Base-by-base conservation (phyloP, 2,113 vertebrate genomes). In the Todiramphus saurophagus region DNA sequence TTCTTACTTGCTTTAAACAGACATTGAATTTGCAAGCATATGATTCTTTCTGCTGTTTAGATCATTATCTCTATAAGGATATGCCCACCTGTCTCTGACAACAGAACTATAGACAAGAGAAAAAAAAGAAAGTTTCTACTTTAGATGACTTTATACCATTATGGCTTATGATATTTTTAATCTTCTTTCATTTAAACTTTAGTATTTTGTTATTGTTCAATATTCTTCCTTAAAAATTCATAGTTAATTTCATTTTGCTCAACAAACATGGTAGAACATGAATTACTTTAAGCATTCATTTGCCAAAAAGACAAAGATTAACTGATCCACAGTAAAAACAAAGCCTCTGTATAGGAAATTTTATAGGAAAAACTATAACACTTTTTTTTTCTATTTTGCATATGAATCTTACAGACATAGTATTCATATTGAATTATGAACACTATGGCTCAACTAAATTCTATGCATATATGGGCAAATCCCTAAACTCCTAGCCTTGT, bases 401-500 rank as follows among this genome's bases (percentile, higher is more conserved):
- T 90, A 46, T 72, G 76, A 51, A 46, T 63, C 90, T 95, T 90
- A 78, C 59, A 63, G 86, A 30, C n/a, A 60, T 35, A 30, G 11
- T 73, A 66, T 90, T 92, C 18, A 15, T 84, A 31, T 68, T 89
- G 63, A 90, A 91, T 96, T 93, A 73, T 79, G 72, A 96, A 92
- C 79, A 35, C 90, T 95, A 25, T 82, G 88, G 43, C 83, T 94
- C 68, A 94, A 83, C 91, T 93, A 86, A 96, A 93, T 95, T 96
- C 88, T 88, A 70, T 93, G 88, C 82, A 62, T 93, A 73, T 87
- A 62, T 69, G 81, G 87, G 62, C 59, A 97, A 96, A 95, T 97
- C 94, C 88, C 89, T 92, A 92, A 94, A 94, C 91, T 96, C 83
- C 95, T 91, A 93, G 93, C 90, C 94, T 97, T 97, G 97, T 97